These are phyloP conservation scores for Netelia fuscicornis DNA, from an alignment of 2,888 invertebrate genomes.

Conservation along the genomic window DNA sequence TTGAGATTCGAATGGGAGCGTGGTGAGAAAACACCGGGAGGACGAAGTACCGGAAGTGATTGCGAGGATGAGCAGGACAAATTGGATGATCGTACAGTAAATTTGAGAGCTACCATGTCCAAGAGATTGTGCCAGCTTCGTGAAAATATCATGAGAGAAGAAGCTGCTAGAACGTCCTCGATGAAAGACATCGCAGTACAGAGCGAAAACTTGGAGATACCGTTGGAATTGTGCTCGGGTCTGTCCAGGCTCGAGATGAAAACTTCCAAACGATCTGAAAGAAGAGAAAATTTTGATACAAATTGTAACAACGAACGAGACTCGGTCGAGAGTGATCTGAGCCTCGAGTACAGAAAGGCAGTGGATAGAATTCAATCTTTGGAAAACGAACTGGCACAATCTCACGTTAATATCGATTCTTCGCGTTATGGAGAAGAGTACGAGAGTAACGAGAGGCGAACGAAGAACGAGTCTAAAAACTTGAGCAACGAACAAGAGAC, in stretches of 20 bases:
- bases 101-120: conserved; percentile 62
- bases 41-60: conserved; percentile 7
- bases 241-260: conserved; percentile 31
- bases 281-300: conserved; percentile 27
- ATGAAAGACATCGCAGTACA: conserved; percentile 46
- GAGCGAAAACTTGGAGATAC: conserved; percentile 35
- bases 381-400: conserved; percentile 68
- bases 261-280: neutral
- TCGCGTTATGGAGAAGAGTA: conserved; percentile 26
- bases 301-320: conserved; percentile 14
- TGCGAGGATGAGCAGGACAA: conserved; percentile 38
- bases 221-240: conserved; percentile 36
- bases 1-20: conserved; percentile 42
- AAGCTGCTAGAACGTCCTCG: conserved; percentile 16
- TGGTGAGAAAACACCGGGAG: conserved; percentile 13
- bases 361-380: conserved; percentile 68
- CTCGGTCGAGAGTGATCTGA: conserved; percentile 47
- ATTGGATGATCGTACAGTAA: conserved; percentile 57
- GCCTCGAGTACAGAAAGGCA: conserved; percentile 67
- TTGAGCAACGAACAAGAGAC: conserved; percentile 43
- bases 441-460: conserved; percentile 39
- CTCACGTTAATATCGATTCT: conserved; percentile 26
- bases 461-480: conserved; percentile 23
- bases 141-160: conserved; percentile 34
- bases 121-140: conserved; percentile 23